Percentiles rank a stretch among this genome's conserved stretches.
These are phyloP conservation scores for Daktulosphaira vitifoliae DNA, from an alignment of 1,140 invertebrate genomes.

Conservation along the genomic window DNA sequence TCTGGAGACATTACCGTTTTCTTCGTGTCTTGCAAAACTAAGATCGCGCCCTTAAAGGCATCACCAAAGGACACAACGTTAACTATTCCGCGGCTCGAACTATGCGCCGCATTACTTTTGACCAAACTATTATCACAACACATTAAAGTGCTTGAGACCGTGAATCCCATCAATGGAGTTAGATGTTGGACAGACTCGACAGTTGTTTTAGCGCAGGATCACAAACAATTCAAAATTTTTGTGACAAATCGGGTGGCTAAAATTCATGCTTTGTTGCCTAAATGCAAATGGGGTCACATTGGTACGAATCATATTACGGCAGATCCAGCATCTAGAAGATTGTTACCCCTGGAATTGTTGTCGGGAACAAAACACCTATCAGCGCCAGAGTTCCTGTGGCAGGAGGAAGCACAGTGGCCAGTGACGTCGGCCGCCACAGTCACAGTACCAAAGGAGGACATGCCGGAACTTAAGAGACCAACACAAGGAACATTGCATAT, in stretches of 20 bases:
- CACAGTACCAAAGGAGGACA: too few species aligned
- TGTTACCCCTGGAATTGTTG: constrained; percentile 18
- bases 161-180: constrained; percentile 38
- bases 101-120: constrained; percentile 41
- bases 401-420: too few species aligned
- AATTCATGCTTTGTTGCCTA: not conserved
- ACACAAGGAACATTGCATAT: too few species aligned
- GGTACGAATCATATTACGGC: not conserved
- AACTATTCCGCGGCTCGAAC: constrained; percentile 41
- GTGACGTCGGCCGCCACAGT: too few species aligned
- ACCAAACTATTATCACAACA: constrained; percentile 28
- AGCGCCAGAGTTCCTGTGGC: too few species aligned
- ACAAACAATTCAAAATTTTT: constrained; percentile 14
- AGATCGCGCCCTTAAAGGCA: constrained; percentile 39
- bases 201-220: constrained; percentile 18
- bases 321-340: not conserved
- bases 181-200: constrained; percentile 34
- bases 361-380: too few species aligned
- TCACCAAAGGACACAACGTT: not conserved
- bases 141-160: not conserved
- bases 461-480: too few species aligned
- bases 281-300: not conserved
- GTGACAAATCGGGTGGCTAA: constrained; percentile 19
- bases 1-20: not conserved
- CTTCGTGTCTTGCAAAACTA: constrained; percentile 34